These are phyloP conservation scores for Campoletis sonorensis DNA, from an alignment of 1,140 invertebrate genomes.

Conservation along the genomic window DNA sequence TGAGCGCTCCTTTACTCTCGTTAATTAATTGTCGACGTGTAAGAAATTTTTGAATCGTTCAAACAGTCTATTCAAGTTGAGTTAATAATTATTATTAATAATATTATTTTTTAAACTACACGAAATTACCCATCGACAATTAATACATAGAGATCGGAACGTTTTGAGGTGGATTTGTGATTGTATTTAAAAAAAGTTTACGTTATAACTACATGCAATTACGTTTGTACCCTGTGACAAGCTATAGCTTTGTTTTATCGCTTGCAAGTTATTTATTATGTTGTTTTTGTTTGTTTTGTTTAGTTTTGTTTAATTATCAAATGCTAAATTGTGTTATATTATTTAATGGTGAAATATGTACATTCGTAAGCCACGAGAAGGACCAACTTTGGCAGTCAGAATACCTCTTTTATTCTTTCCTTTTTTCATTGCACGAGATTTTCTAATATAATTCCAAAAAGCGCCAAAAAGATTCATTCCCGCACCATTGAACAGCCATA, in stretches of 20 bases:
- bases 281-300: conserved; percentile 20
- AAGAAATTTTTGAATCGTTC: background rate
- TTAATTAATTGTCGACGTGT: conserved; percentile 49
- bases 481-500: conserved; percentile 15
- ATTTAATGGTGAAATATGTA: background rate
- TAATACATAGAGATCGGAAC: conserved; percentile 40
- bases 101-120: conserved; percentile 51
- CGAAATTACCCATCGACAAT: conserved; percentile 40
- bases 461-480: conserved; percentile 39
- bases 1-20: conserved; percentile 58
- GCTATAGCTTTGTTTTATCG: conserved; percentile 36
- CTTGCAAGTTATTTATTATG: conserved; percentile 37
- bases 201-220: conserved; percentile 45
- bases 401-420: conserved; percentile 47
- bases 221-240: conserved; percentile 38
- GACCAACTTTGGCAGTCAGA: conserved; percentile 48
- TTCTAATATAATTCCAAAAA: conserved; percentile 29
- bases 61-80: conserved; percentile 35
- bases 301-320: conserved; percentile 5
- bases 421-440: conserved; percentile 11
- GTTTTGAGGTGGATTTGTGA: conserved; percentile 42
- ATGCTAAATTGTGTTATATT: conserved; percentile 1
- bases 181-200: conserved; percentile 32
- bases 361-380: conserved; percentile 22
- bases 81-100: conserved; percentile 50